Evolutionary conservation across 2,113 vertebrate genomes (phyloP).

Genomic region (Pseudorectes ferrugineus): DNA sequence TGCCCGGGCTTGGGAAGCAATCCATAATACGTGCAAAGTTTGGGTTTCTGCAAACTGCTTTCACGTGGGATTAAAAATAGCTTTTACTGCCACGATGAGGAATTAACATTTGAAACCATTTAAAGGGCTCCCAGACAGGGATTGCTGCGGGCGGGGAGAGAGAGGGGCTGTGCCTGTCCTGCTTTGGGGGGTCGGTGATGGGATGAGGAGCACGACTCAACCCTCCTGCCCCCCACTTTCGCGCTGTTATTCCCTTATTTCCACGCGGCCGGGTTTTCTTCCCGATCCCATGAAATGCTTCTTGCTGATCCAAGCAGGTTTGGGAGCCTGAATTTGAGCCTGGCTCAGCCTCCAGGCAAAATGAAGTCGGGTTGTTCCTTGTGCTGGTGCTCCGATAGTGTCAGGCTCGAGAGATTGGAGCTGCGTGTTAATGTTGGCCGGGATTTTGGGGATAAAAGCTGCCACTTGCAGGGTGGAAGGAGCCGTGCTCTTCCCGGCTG

Average conservation of each 20-base stretch:
- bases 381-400: neutral
- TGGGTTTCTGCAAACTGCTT: neutral
- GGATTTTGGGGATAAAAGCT: neutral
- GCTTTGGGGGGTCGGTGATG: neutral
- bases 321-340: neutral
- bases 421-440: neutral
- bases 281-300: neutral
- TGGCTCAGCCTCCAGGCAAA: neutral
- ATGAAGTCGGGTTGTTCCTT: neutral
- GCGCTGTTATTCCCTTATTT: neutral
- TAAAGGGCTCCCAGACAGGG: neutral
- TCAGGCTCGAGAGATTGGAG: neutral
- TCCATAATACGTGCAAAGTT: neutral
- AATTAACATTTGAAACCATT: constrained; percentile 29
- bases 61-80: constrained; percentile 41
- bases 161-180: neutral
- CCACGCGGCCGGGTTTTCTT: neutral
- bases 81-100: neutral
- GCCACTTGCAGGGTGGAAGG: neutral
- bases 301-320: neutral
- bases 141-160: neutral
- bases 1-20: neutral
- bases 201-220: neutral
- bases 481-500: neutral
- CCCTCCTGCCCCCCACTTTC: neutral